Evolutionary conservation across 2,888 invertebrate species (phyloP).

Genomic region (Alloscopus bannaensis): DNA sequence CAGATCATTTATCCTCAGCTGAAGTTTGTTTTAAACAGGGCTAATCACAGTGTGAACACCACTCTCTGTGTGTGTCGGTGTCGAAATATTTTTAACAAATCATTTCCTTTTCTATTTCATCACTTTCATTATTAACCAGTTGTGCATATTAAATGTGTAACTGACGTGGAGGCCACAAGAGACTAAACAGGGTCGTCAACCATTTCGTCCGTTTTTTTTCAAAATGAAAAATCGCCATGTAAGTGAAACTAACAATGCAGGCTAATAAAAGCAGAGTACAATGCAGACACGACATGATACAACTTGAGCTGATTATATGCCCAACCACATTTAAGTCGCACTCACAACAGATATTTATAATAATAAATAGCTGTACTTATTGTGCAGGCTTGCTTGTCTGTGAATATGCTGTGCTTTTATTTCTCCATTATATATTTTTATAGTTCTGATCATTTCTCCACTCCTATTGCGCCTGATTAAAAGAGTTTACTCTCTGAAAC

Average conservation of each 20-base stretch:
- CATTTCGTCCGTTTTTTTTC: neutral
- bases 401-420: neutral
- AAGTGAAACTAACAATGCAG: neutral
- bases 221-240: neutral
- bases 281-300: too few species aligned
- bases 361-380: neutral
- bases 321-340: neutral
- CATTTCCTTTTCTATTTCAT: conserved; percentile 55
- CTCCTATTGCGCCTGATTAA: neutral
- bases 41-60: neutral
- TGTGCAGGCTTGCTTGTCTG: neutral
- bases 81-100: conserved; percentile 42
- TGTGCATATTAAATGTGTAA: conserved; percentile 15
- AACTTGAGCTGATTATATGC: too few species aligned
- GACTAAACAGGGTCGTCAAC: conserved; percentile 22
- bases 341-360: neutral
- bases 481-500: neutral
- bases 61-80: neutral
- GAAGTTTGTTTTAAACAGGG: neutral
- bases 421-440: neutral
- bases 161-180: neutral
- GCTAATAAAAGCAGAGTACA: conserved; percentile 9
- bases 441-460: neutral
- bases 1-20: too few species aligned
- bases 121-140: conserved; percentile 38